Evolutionary conservation across 37 sponge, comb jelly and placozoan species (phyloP).

Genomic region (Haliclona indistincta): DNA sequence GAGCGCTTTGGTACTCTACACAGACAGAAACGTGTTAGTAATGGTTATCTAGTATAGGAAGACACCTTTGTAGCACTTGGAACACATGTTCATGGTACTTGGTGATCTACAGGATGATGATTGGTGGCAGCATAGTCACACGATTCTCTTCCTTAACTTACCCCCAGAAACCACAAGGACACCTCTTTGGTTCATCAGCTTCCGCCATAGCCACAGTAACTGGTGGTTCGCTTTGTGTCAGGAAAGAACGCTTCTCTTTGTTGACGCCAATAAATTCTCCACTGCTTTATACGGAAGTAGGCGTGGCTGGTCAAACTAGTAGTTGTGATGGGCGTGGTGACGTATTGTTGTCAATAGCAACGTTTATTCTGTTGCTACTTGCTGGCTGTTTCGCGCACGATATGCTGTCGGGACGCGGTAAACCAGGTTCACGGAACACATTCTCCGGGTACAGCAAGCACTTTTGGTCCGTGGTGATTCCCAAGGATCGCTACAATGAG

Average conservation of each 20-base stretch:
- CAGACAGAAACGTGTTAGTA: neutral
- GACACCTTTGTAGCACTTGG: constrained; percentile 76
- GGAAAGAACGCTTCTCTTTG: too few species aligned
- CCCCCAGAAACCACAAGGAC: constrained; percentile 81
- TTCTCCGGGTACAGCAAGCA: constrained; percentile 63
- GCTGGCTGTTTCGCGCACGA: too few species aligned
- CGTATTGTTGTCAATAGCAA: neutral
- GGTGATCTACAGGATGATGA: constrained; percentile 39
- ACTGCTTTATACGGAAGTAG: too few species aligned
- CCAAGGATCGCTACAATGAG: constrained; percentile 19
- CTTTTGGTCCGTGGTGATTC: constrained; percentile 44
- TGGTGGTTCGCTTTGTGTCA: neutral
- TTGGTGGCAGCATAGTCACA: neutral
- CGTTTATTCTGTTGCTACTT: too few species aligned
- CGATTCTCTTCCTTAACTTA: constrained; percentile 12
- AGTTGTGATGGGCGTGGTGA: neutral
- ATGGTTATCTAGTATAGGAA: neutral
- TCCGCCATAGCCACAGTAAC: constrained; percentile 25
- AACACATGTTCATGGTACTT: constrained; percentile 71
- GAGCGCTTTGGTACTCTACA: too few species aligned
- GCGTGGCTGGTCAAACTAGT: too few species aligned
- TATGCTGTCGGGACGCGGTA: too few species aligned
- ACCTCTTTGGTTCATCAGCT: constrained; percentile 49
- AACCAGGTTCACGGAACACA: neutral
- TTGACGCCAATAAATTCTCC: too few species aligned